Evolutionary conservation across 2,113 vertebrate species (phyloP), one percentile per base, ranked within the genome.

Genomic region (Solenodon paradoxus): DNA sequence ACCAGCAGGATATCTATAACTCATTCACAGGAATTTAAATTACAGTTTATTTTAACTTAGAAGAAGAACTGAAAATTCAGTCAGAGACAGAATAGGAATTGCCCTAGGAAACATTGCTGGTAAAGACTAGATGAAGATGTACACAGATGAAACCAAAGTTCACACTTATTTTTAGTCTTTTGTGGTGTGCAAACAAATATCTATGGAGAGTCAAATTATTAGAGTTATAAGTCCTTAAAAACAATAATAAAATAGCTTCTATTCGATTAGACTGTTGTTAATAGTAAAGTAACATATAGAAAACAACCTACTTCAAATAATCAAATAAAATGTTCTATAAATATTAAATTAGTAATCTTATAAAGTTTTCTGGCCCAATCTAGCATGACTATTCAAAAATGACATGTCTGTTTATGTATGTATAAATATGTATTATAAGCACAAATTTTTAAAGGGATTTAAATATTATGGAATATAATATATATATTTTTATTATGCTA

Each of bases 1-100:
- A 91, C 35, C 53, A 87, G 32, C 35, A 90, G 40, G 35, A 2
- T 68, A 38, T 75, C 69, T 71, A 51, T 61, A 82, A 40, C 32
- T 82, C 38, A 55, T 35, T 63, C 38, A 61, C 20, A 57, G 64
- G 26, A 68, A 90, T 81, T 90, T 84, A 93, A 81, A 92, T 61
- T 32, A 59, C 66, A 24, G 16, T 24, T 95, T 91, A 49, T 91
- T 87, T 90, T 94, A 92, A 84, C 12, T 78, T n/a, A 86, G 17
- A 63, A 55, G 45, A 88, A 92, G 12, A 88, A 74, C 12, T 81
- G 64, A 89, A 75, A 88, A 51, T 20, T 51, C 45, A 89, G 24
- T 26, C 10, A 77, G 87, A 84, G n/a, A 88, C 47, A 57, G n/a
- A 92, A 35, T 24, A 78, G 20, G 16, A 42, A 68, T 10, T 28